phyloP scores from a whole-genome alignment of 2,888 invertebrate genomes.

The Campopleginae sp. region DNA sequence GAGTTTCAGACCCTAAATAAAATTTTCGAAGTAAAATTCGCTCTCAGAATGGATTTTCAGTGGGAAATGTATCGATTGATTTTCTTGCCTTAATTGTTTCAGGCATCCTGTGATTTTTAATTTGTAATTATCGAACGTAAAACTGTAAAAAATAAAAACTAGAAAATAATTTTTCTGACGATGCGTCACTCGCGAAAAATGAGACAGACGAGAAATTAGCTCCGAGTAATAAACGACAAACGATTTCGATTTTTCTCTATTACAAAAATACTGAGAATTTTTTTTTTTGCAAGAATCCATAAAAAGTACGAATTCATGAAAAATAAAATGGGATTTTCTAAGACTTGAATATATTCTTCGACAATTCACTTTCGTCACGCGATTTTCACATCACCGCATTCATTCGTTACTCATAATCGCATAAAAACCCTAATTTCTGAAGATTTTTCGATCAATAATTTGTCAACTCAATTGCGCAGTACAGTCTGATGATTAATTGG shows the following conservation, averaged over 20 bases:
- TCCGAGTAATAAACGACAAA: background rate
- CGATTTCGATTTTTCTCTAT: background rate
- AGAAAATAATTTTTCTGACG: conserved; percentile 6
- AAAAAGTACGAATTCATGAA: background rate
- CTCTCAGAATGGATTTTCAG: background rate
- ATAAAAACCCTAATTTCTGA: background rate
- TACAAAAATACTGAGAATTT: background rate
- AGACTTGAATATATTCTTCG: background rate
- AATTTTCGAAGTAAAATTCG: background rate
- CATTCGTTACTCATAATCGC: too few species aligned
- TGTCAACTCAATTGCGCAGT: background rate
- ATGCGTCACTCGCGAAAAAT: conserved; percentile 30
- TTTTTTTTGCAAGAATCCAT: too few species aligned
- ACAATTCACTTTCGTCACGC: background rate
- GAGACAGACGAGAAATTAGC: conserved; percentile 40
- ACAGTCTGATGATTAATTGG: conserved; percentile 7
- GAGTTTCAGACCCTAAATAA: conserved; percentile 83
- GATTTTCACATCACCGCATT: background rate
- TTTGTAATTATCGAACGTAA: conserved; percentile 7
- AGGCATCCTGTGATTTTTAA: conserved; percentile 69
- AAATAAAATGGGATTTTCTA: background rate
- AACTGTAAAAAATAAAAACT: background rate
- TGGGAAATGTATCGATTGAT: background rate
- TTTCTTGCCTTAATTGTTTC: conserved; percentile 68
- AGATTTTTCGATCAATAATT: background rate